Evolutionary conservation across 2,113 vertebrate genomes (phyloP).

Genomic region (Sterna hirundo): DNA sequence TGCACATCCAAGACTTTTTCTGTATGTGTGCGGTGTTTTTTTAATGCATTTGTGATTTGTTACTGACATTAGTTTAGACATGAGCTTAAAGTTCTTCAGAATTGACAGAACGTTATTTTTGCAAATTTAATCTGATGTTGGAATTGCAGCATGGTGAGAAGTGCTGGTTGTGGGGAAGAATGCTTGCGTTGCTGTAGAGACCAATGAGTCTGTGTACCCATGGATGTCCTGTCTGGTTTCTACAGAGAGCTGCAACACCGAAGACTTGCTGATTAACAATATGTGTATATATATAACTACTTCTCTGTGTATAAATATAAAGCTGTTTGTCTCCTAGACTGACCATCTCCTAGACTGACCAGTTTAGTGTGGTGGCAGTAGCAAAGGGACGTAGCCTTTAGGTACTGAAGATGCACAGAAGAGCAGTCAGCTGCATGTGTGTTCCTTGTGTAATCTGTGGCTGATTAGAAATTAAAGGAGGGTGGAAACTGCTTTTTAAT

Average conservation of each 20-base stretch:
- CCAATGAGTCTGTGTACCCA: background rate
- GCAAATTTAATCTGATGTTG: background rate
- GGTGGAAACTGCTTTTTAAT: background rate
- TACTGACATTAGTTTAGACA: background rate
- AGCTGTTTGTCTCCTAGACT: background rate
- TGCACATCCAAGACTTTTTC: background rate
- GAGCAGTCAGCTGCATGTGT: background rate
- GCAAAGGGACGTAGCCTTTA: background rate
- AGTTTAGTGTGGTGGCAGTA: background rate
- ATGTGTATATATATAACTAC: background rate
- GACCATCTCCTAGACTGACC: background rate
- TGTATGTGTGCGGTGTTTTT: fast-evolving
- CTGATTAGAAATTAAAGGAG: background rate
- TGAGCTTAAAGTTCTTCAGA: background rate
- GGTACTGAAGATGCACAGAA: background rate
- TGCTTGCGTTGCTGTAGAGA: background rate
- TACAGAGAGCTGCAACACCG: background rate
- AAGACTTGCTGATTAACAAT: background rate
- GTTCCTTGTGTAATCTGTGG: background rate
- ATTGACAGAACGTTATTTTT: background rate
- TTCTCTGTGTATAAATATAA: background rate
- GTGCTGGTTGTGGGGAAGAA: background rate
- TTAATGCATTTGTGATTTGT: background rate
- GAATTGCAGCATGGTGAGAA: background rate
- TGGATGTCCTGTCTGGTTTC: background rate